phyloP scores from a whole-genome alignment of 2,888 invertebrate genomes.

The Diogma glabrata region DNA sequence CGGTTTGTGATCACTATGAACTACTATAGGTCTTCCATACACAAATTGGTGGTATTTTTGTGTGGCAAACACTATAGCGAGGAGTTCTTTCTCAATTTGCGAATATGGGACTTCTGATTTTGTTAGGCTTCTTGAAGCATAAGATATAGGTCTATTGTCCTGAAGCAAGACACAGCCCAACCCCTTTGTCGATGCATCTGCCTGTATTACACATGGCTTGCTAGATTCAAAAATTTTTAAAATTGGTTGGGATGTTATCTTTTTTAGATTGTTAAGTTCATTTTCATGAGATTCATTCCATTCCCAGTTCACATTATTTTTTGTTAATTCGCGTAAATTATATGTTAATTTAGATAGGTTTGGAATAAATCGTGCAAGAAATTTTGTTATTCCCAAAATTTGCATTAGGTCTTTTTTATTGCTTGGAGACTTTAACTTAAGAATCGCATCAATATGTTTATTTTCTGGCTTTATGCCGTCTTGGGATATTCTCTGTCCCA shows the following conservation, averaged over 20 bases:
- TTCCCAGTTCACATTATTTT: no score
- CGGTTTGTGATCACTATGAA: background rate
- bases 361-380: background rate
- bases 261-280: no score
- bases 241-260: no score
- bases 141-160: background rate
- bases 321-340: no score
- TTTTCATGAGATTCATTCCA: no score
- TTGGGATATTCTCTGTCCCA: constrained; percentile 6
- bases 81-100: background rate
- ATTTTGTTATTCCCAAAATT: background rate
- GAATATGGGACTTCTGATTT: no score
- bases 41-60: constrained; percentile 12
- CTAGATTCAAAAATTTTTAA: no score
- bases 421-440: background rate
- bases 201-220: no score
- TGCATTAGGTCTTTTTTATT: background rate
- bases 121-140: background rate
- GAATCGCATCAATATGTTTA: background rate
- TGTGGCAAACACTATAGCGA: background rate
- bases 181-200: background rate
- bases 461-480: background rate
- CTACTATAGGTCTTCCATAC: constrained; percentile 8
- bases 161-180: background rate
- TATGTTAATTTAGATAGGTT: no score